Evolutionary conservation across 2,113 vertebrate species (phyloP), one percentile per base, ranked within the genome.

Genomic region (Vanacampus margaritifer): DNA sequence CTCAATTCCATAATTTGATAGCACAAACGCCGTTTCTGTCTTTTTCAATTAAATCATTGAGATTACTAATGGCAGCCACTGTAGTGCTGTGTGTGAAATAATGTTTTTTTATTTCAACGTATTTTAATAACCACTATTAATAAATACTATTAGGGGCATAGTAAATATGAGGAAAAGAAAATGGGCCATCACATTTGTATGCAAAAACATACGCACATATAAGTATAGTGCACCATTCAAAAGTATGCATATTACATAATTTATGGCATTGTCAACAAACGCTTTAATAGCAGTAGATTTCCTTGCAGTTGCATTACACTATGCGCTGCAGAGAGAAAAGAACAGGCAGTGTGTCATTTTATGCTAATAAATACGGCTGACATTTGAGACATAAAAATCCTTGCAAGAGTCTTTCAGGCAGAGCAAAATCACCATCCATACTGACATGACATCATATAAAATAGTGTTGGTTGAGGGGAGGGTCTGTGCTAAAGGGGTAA

Each of bases 361-460:
- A 14, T 21, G 58, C 21, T 32, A 21, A 45, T 26, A 45, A 28
- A 26, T 13, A 9, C 1, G 17, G 16, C 14, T 64, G 16, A 36
- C 1, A 51, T 36, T 13, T 24, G n/a, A 8, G 8, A 16, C 21
- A 56, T 3, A 23, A 41, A 24, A 41, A 41, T 24, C 36, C 5
- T 61, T 14, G 11, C 1, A 17, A 54, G n/a, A 12, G 28, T 28
- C 17, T 59, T 21, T 24, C 41, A 58, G 51, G 12, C 43, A 59
- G 53, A 57, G 13, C 64, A n/a, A n/a, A n/a, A n/a, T n/a, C 84
- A 64, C 35, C 71, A 74, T 65, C 64, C 59, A 32, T 32, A 62
- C 69, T 56, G 73, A 62, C 7, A 3, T 58, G 45, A 75, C 11
- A 46, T 65, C 50, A 57, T 65, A 73, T 45, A 66, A 68, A 63